Percentiles rank a stretch among this genome's conserved stretches.
These are phyloP conservation scores for Poicephalus gulielmi DNA, from an alignment of 2,113 vertebrate genomes.

Conservation along the genomic window DNA sequence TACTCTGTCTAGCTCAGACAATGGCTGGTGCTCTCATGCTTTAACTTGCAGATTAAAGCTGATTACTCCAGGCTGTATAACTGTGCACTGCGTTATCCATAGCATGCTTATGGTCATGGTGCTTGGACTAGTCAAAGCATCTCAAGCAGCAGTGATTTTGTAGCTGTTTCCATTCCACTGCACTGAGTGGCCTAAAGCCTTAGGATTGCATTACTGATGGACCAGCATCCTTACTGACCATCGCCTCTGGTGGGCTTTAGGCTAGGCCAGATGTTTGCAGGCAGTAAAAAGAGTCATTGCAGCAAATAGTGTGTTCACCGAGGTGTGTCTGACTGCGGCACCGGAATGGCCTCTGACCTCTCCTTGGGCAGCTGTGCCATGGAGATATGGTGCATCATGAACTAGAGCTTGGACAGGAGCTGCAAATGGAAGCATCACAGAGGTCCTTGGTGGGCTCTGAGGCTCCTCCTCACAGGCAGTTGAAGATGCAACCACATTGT, in stretches of 20 bases:
- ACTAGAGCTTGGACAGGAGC: background rate
- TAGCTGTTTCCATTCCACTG: background rate
- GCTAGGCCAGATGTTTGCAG: background rate
- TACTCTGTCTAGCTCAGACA: background rate
- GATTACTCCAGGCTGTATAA: background rate
- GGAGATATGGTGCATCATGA: background rate
- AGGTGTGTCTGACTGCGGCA: background rate
- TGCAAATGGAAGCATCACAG: background rate
- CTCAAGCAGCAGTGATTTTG: background rate
- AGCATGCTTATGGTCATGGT: background rate
- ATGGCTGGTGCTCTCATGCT: background rate
- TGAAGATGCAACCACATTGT: background rate
- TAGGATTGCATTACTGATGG: background rate
- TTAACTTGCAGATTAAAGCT: background rate
- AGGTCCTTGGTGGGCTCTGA: background rate
- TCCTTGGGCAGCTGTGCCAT: background rate
- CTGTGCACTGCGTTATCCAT: background rate
- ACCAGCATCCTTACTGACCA: background rate
- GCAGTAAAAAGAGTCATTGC: background rate
- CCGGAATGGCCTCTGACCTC: accelerated
- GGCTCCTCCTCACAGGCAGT: background rate
- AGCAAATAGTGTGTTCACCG: background rate
- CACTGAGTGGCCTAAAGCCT: background rate
- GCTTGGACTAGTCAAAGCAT: background rate
- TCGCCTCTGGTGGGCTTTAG: background rate